Conservation (phyloP, 2,797 vertebrate genomes). For the Schizopygopsis malacanthus region DNA sequence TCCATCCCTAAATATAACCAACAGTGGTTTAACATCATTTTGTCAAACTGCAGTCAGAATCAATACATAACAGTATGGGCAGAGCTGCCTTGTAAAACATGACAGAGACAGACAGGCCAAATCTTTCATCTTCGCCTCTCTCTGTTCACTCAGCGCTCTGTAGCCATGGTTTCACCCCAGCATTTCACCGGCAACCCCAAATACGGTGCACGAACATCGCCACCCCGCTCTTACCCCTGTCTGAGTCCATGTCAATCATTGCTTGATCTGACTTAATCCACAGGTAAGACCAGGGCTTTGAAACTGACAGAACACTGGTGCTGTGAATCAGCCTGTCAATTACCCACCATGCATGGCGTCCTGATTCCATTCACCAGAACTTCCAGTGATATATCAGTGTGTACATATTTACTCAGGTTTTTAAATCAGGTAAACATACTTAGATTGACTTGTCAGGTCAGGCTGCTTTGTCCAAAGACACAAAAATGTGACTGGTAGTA, state of each 20-base stretch:
- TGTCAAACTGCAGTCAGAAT: constrained; percentile 67
- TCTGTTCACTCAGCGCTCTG: constrained; percentile 50
- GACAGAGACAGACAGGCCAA: constrained; percentile 77
- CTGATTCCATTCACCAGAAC: constrained; percentile 22
- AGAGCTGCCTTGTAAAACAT: constrained; percentile 80
- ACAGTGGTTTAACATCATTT: background rate
- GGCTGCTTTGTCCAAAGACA: constrained; percentile 19
- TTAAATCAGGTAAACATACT: background rate
- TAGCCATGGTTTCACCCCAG: constrained; percentile 65
- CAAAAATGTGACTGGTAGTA: background rate
- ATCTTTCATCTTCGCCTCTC: constrained; percentile 60
- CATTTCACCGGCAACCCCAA: constrained; percentile 68
- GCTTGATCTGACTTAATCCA: constrained; percentile 78
- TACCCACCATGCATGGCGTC: constrained; percentile 10
- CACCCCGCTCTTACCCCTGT: constrained; percentile 31
- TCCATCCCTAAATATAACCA: background rate
- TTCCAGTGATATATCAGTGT: constrained; percentile 25
- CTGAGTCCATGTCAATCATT: constrained; percentile 72
- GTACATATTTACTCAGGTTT: background rate
- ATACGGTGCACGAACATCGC: constrained; percentile 52
- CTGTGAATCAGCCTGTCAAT: constrained; percentile 52
- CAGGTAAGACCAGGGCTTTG: constrained; percentile 78
- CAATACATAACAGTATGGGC: constrained; percentile 77
- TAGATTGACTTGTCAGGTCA: background rate
- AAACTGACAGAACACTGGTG: constrained; percentile 66